Conservation (phyloP, 2,888 invertebrate genomes). For the Hemicrepidius hirtus region DNA sequence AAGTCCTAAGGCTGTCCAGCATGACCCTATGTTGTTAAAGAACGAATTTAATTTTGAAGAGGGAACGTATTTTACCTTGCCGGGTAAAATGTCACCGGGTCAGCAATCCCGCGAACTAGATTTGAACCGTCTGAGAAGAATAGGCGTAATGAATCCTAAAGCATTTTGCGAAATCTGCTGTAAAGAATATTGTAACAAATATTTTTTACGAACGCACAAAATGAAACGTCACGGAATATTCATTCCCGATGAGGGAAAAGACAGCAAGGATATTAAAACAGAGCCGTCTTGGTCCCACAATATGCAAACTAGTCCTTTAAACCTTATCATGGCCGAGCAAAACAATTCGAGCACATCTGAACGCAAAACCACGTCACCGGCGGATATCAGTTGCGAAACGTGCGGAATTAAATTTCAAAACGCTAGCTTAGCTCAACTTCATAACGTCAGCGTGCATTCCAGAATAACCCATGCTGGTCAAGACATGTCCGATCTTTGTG, state of each 20-base stretch:
- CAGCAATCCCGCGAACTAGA: conserved; percentile 78
- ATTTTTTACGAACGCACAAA: conserved; percentile 93
- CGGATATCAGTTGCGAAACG: conserved; percentile 73
- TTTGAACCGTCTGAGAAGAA: conserved; percentile 83
- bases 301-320: conserved; percentile 83
- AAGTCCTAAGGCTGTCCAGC: conserved; percentile 67
- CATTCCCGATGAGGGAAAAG: conserved; percentile 76
- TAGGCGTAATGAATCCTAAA: conserved; percentile 89
- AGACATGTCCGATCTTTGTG: conserved; percentile 47
- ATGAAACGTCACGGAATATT: conserved; percentile 93
- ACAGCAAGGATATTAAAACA: conserved; percentile 65
- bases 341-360: conserved; percentile 71
- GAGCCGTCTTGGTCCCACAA: conserved; percentile 68
- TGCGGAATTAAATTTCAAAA: conserved; percentile 75
- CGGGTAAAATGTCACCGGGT: conserved; percentile 67
- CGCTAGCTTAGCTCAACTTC: conserved; percentile 69
- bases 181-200: conserved; percentile 95
- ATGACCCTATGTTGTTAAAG: conserved; percentile 69
- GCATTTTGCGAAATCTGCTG: conserved; percentile 96
- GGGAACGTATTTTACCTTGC: conserved; percentile 64
- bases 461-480: conserved; percentile 59
- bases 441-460: conserved; percentile 69
- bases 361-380: conserved; percentile 70
- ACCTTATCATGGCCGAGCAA: conserved; percentile 83
- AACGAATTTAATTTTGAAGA: conserved; percentile 65